Conservation (phyloP, 2,113 vertebrate genomes). For the Leucoraja erinaceus region DNA sequence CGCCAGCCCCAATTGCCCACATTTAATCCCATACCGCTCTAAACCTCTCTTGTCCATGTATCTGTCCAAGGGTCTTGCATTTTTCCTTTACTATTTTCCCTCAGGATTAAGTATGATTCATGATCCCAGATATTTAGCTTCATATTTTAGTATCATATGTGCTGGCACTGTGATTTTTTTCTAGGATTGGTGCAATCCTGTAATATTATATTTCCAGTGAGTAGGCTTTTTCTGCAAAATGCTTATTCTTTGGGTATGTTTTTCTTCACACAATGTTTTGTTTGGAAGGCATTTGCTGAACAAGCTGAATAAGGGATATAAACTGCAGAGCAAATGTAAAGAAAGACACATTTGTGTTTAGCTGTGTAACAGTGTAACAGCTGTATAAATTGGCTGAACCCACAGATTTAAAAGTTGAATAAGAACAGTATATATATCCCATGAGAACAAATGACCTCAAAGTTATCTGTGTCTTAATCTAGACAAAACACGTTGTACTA, state of each 20-base stretch:
- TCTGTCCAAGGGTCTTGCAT: too few relatives aligned
- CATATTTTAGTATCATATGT: background rate
- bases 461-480: slow-evolving; percentile 3
- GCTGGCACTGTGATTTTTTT: background rate
- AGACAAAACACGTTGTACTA: background rate
- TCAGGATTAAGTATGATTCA: background rate
- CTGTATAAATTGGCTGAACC: slow-evolving; percentile 21
- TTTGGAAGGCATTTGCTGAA: slow-evolving; percentile 28
- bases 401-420: slow-evolving; percentile 29
- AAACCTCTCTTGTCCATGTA: too few relatives aligned
- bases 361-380: slow-evolving; percentile 22
- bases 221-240: background rate
- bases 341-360: slow-evolving; percentile 28
- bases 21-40: too few relatives aligned
- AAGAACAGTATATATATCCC: background rate
- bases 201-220: background rate
- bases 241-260: background rate
- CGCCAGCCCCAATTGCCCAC: too few relatives aligned
- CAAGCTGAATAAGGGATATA: background rate
- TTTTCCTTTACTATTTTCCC: background rate
- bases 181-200: background rate
- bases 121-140: background rate
- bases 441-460: background rate
- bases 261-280: background rate
- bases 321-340: slow-evolving; percentile 19